phyloP scores from a whole-genome alignment of 1,140 invertebrate species.

The Maconellicoccus hirsutus region DNA sequence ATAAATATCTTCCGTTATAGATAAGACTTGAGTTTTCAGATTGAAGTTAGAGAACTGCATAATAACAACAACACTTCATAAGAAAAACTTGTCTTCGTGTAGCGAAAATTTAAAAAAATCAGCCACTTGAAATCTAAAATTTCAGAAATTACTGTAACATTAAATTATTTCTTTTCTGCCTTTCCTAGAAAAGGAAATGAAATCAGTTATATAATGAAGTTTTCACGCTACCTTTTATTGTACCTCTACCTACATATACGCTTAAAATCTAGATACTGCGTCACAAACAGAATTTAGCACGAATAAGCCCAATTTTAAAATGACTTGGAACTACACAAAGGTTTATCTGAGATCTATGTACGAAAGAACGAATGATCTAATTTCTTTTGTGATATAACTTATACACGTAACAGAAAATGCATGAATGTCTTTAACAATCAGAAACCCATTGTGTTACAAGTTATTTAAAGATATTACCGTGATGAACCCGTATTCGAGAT shows the following conservation, averaged over 20 bases:
- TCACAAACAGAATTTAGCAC: neutral
- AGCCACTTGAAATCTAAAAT: too few relatives aligned
- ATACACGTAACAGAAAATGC: neutral
- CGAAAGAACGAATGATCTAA: neutral
- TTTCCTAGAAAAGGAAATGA: neutral
- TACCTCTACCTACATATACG: neutral
- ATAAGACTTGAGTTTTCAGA: too few relatives aligned
- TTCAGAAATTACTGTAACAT: too few relatives aligned
- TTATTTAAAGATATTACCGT: neutral
- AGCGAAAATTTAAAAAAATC: too few relatives aligned
- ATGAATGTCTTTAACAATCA: neutral
- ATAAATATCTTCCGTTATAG: too few relatives aligned
- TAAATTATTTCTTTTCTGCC: too few relatives aligned
- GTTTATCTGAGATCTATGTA: neutral
- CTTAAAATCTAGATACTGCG: neutral
- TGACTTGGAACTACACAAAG: neutral
- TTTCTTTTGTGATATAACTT: neutral
- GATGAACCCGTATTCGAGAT: constrained; percentile 2
- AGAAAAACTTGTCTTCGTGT: too few relatives aligned
- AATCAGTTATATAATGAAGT: neutral
- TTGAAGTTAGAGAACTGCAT: too few relatives aligned
- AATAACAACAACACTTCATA: too few relatives aligned
- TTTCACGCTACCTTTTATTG: neutral
- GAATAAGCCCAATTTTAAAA: too few relatives aligned
- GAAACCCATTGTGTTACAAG: neutral